phyloP scores from a whole-genome alignment of 2,113 vertebrate genomes.

The Hemiscyllium ocellatum region DNA sequence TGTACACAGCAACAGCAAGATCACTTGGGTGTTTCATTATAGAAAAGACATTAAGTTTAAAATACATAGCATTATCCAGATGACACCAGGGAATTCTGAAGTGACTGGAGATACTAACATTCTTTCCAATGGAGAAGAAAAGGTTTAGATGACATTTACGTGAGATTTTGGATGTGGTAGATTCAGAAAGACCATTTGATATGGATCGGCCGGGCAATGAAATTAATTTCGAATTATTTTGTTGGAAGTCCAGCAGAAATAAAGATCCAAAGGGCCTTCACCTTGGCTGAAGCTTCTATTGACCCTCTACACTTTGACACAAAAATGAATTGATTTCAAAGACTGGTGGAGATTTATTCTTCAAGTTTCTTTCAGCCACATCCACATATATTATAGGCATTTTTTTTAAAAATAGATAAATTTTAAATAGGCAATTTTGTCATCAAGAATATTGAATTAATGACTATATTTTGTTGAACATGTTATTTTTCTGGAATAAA shows the following conservation, averaged over 20 bases:
- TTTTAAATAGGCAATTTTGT: background rate
- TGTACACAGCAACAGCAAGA: background rate
- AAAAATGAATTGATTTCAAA: background rate
- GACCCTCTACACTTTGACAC: background rate
- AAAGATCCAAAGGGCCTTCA: background rate
- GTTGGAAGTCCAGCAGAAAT: background rate
- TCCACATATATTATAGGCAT: background rate
- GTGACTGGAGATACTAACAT: background rate
- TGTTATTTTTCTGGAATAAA: background rate
- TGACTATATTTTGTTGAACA: background rate
- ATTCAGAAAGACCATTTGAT: background rate
- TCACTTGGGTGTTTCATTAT: background rate
- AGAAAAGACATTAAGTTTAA: background rate
- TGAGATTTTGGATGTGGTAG: background rate
- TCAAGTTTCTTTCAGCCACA: background rate
- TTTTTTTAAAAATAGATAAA: background rate
- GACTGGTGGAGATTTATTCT: background rate
- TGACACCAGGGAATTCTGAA: background rate
- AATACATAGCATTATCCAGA: background rate
- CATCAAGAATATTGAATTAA: background rate
- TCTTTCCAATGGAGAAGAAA: background rate
- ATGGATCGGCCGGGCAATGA: background rate
- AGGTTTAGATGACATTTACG: background rate
- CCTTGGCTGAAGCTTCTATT: background rate
- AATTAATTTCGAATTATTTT: background rate